A percentile compares a stretch with the other conserved stretches of the same genome.
Evolutionary conservation across 2,113 vertebrate species (phyloP).

Genomic region (Nesogale talazaci): DNA sequence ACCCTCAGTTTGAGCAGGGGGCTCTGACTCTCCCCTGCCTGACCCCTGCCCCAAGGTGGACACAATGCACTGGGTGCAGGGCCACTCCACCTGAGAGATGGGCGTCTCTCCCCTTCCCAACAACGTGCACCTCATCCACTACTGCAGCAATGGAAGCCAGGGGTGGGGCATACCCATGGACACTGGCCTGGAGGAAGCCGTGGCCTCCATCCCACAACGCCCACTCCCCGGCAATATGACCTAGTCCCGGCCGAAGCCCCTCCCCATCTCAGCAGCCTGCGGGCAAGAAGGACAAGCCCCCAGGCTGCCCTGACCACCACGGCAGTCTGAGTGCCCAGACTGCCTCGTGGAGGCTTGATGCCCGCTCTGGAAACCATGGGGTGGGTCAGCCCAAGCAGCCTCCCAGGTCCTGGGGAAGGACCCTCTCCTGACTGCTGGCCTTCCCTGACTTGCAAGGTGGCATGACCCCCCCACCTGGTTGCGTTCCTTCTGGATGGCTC

Average conservation of each 20-base stretch:
- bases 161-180: rapidly evolving
- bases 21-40: neutral
- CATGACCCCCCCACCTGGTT: rapidly evolving
- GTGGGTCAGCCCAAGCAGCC: rapidly evolving
- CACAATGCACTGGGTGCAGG: neutral
- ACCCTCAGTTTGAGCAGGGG: too few relatives aligned
- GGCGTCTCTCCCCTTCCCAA: neutral
- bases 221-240: rapidly evolving
- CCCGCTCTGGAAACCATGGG: too few relatives aligned
- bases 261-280: rapidly evolving
- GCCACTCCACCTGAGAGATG: neutral
- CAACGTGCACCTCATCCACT: rapidly evolving
- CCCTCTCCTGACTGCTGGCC: too few relatives aligned
- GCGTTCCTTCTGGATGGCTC: neutral
- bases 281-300: rapidly evolving
- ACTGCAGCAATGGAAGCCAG: rapidly evolving
- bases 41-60: neutral
- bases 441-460: rapidly evolving
- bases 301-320: rapidly evolving
- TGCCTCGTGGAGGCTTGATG: too few relatives aligned
- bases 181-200: neutral
- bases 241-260: neutral
- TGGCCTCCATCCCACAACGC: rapidly evolving
- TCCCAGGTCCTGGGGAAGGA: rapidly evolving
- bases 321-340: rapidly evolving